Evolutionary conservation across 2,113 vertebrate species (phyloP).

Genomic region (Gorsachius goisagi): DNA sequence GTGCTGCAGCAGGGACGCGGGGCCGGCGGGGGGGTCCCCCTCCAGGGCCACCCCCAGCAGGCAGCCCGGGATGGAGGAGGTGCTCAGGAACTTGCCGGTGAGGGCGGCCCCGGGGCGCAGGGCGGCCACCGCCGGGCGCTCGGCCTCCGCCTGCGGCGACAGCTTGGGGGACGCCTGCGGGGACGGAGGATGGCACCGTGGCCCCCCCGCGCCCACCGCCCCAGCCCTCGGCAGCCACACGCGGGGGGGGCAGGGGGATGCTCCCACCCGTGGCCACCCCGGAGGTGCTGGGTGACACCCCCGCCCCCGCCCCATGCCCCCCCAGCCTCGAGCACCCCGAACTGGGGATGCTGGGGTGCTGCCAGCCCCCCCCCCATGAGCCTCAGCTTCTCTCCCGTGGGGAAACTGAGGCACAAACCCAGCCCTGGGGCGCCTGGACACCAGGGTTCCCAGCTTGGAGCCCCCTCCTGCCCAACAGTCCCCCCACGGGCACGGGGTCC

Average conservation of each 20-base stretch:
- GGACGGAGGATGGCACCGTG: not conserved
- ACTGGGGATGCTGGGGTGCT: too few relatives aligned
- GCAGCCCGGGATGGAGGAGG: slow-evolving; percentile 86
- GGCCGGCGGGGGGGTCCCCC: slow-evolving; percentile 77
- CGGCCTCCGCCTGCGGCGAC: slow-evolving; percentile 86
- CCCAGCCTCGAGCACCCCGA: too few relatives aligned
- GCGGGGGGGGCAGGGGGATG: too few relatives aligned
- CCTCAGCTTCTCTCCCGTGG: not conserved
- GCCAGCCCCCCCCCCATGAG: accelerated
- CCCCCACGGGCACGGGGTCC: not conserved
- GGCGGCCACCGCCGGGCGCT: slow-evolving; percentile 84
- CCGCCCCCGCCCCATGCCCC: not conserved
- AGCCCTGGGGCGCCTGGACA: accelerated
- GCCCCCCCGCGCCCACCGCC: not conserved
- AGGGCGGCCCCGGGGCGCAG: slow-evolving; percentile 85
- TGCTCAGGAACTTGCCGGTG: slow-evolving; percentile 89
- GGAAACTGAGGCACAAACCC: not conserved
- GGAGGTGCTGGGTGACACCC: not conserved
- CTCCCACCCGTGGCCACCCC: not conserved
- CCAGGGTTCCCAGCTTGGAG: not conserved
- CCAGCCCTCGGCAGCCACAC: not conserved
- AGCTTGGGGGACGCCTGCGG: slow-evolving; percentile 84
- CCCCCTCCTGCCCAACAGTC: not conserved
- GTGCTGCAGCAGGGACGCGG: slow-evolving; percentile 90
- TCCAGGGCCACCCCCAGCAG: slow-evolving; percentile 81